Base-by-base conservation (phyloP, 2,888 invertebrate genomes). In the Dynastes tityus region DNA sequence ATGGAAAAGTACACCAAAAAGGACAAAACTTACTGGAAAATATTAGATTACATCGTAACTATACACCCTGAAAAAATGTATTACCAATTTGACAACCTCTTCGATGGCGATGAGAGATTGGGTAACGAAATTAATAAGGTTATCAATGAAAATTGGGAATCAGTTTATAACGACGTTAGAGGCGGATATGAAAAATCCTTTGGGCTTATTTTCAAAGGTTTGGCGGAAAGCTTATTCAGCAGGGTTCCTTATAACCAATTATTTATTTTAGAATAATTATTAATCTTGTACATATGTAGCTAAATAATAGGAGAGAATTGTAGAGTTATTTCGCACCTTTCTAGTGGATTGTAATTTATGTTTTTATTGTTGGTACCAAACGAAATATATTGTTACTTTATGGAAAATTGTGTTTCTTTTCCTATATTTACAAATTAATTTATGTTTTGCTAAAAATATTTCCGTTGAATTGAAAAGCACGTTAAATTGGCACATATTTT, bases 1-100 rank as follows among this genome's bases (percentile, higher is more conserved):
- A 61, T 75, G 16, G 80, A 80, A 80, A 73, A 65, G 13, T 53
- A 49, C 40, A 68, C 67, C 6, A 78, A 76, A 61, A 91, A 91
- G 51, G 93, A 93, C 0, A 90, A 92, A 78, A 91, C 89, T 0
- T 94, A 91, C 86, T 91, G 94, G 91, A 92, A 91, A 84, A 88
- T 94, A 2, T 90, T 90, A 53, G 92, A 93, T 61, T 95, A 94
- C 85, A 89, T 88, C 0, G 91, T 94, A 1, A 91, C 91, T 75
- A 91, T 95, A 84, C 86, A 90, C 1, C 94, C 95, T 0, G 89
- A 92, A 82, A 89, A 89, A 40, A 92, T 94, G 0, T 85, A 89
- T 1, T 89, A 93, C 82, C 85, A 92, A 78, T 95, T 95, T 84
- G 91, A 92, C 49, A 94, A 95, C 85, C 90, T 95, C 0, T 95